Conservation (phyloP, 2,113 vertebrate genomes). For the Bostrychus sinensis region DNA sequence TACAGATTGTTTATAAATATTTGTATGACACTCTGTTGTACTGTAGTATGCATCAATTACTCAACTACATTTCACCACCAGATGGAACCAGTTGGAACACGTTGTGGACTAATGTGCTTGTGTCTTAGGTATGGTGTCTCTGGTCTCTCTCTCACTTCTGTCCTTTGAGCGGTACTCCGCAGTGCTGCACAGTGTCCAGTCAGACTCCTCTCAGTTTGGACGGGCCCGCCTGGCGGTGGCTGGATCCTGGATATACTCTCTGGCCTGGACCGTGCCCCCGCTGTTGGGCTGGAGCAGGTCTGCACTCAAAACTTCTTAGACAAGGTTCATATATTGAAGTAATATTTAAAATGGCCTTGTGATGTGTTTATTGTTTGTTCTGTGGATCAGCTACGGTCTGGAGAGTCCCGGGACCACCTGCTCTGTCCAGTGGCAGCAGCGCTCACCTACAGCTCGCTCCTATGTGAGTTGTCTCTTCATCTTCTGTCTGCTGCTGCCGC, state of each 20-base stretch:
- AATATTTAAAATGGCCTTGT: background rate
- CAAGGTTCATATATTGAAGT: background rate
- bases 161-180: conserved; percentile 48
- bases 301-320: background rate
- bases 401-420: conserved; percentile 59
- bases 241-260: conserved; percentile 56
- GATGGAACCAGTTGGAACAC: too few relatives aligned
- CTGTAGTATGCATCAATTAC: too few relatives aligned
- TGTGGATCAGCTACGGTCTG: conserved; percentile 45
- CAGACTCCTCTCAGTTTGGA: conserved; percentile 31
- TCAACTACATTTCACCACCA: too few relatives aligned
- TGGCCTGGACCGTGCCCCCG: conserved; percentile 58
- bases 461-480: conserved; percentile 58
- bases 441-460: conserved; percentile 38
- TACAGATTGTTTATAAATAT: too few relatives aligned
- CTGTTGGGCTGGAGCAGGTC: conserved; percentile 69
- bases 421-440: conserved; percentile 56
- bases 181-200: conserved; percentile 21
- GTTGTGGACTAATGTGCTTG: background rate
- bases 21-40: too few relatives aligned
- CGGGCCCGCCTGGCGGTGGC: conserved; percentile 38
- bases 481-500: conserved; percentile 59
- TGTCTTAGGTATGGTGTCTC: conserved; percentile 47
- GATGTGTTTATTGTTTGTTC: too few relatives aligned
- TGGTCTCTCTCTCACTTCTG: conserved; percentile 60